Base-by-base conservation (phyloP, 2,113 vertebrate species). In the Notarius quadriscutis region DNA sequence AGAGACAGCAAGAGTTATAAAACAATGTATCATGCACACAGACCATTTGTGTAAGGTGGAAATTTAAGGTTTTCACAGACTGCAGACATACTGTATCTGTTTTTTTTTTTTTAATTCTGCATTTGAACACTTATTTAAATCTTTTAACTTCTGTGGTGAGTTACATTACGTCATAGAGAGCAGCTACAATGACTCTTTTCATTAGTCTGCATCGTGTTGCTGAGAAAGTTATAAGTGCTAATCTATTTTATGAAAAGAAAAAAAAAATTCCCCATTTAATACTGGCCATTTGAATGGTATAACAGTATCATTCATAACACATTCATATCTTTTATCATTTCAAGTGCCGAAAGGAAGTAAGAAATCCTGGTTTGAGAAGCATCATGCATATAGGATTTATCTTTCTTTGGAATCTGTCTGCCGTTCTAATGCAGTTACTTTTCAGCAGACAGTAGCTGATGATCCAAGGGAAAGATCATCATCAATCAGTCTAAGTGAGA, bases 401-500 rank as follows among this genome's bases (percentile, higher is more conserved):
- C 25, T 34, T 48, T 78, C 27, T 86, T 17, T 80, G 77, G 27
- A 86, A 80, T 11, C 8, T 58, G 12, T 69, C 11, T 67, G 48
- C 62, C 22, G 9, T 34, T 85, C 58, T 78, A 79, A 85, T 85
- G 58, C 22, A 77, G 79, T 87, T 85, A 58, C 71, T 69, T 86
- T 89, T 80, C 78, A 77, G 75, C 50, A 41, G 88, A 77, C 86
- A 67, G 88, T 41, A 53, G 69, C 83, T 84, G 55, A 83, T 77
- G 80, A 75, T 89, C 60, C 80, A 85, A 71, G 27, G 80, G 60
- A 63, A 74, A 57, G 72, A 69, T 89, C 60, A 34, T 87, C 87
- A 90, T 88, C 84, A 88, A 85, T 90, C 89, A 85, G 83, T n/a
- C 87, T 30, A 50, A 89, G 82, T 65, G 83, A 72, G 75, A 57